phyloP scores from a whole-genome alignment of 1,140 invertebrate species.

The Pogonomyrmex barbatus region DNA sequence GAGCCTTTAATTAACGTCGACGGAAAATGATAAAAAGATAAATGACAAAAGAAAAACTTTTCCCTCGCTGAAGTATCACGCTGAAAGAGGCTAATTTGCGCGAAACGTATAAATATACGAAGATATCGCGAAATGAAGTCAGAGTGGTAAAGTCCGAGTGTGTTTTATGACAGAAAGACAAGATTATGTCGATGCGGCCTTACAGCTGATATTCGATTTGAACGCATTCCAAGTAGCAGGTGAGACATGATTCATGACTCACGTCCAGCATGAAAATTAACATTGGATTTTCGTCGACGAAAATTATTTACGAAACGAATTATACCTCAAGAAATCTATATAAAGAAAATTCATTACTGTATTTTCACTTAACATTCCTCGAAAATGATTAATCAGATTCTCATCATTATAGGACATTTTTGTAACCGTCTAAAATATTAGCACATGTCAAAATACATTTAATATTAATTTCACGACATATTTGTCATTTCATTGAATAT shows the following conservation, averaged over 20 bases:
- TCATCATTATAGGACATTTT: background rate
- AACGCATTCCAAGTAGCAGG: constrained; percentile 41
- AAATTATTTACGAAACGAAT: constrained; percentile 16
- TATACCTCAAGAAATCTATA: background rate
- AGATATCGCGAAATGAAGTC: background rate
- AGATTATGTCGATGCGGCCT: constrained; percentile 18
- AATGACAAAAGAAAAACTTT: constrained; percentile 29
- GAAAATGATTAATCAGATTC: background rate
- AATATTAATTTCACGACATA: background rate
- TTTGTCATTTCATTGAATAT: background rate
- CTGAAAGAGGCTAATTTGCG: background rate
- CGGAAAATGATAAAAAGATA: constrained; percentile 50
- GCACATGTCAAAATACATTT: background rate
- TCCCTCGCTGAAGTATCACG: background rate
- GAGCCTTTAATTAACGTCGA: constrained; percentile 34
- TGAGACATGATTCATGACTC: constrained; percentile 22
- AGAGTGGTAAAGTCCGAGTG: constrained; percentile 17
- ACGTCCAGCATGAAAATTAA: constrained; percentile 33
- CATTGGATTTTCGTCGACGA: background rate
- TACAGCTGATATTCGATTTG: constrained; percentile 42
- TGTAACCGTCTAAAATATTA: background rate
- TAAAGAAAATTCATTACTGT: background rate
- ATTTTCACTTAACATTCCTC: background rate
- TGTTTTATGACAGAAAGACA: background rate
- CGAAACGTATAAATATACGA: constrained; percentile 18